phyloP scores from a whole-genome alignment of 2,797 vertebrate species.

The Hephaestus fuliginosus region DNA sequence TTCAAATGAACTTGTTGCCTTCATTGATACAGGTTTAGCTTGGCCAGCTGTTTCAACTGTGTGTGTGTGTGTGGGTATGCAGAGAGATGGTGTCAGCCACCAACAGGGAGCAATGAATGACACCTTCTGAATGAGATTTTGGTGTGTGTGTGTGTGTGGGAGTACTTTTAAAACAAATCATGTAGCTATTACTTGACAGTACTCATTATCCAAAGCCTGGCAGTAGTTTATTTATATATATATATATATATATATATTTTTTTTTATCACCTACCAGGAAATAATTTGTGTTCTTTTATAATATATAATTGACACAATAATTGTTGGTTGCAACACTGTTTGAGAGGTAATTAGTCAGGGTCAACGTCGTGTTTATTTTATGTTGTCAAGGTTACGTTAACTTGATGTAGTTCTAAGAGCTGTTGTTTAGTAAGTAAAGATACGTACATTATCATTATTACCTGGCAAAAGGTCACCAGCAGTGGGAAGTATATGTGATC shows the following conservation, averaged over 20 bases:
- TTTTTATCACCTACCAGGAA: constrained; percentile 3
- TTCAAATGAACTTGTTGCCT: constrained; percentile 77
- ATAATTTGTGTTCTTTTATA: not conserved
- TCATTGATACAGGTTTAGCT: constrained; percentile 72
- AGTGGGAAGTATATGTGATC: not conserved
- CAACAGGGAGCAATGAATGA: constrained; percentile 48
- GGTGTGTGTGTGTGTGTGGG: constrained; percentile 10
- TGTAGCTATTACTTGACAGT: no score
- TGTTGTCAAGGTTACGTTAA: not conserved
- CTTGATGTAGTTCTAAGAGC: not conserved
- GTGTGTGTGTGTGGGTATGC: not conserved
- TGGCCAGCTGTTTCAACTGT: constrained; percentile 74
- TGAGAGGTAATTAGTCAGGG: not conserved
- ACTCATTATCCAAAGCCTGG: no score
- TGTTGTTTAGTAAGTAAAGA: not conserved
- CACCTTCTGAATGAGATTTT: constrained; percentile 48
- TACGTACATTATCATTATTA: not conserved
- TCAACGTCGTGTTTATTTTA: not conserved
- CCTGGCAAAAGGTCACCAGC: not conserved
- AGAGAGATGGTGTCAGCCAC: constrained; percentile 44
- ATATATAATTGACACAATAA: not conserved
- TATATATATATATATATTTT: no score
- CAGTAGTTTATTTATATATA: no score
- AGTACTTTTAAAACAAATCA: no score
- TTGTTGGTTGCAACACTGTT: not conserved